phyloP scores from a whole-genome alignment of 1,140 invertebrate species.

The Cataglyphis hispanica region DNA sequence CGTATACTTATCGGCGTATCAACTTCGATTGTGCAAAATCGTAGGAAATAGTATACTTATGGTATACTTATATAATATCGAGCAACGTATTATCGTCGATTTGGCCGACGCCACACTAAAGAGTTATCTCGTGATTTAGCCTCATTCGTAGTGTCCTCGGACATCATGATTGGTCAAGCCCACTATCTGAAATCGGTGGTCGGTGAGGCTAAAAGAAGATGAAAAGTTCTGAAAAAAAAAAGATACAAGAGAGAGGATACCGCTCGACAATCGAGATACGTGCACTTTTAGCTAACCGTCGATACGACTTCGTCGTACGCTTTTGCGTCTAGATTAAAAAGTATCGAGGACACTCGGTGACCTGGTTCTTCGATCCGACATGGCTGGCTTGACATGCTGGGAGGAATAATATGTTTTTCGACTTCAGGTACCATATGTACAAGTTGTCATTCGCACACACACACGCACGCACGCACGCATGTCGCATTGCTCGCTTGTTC shows the following conservation, averaged over 20 bases:
- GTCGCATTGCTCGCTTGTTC: not conserved
- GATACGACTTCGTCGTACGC: conserved; percentile 25
- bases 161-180: conserved; percentile 58
- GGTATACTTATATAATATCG: conserved; percentile 34
- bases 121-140: conserved; percentile 59
- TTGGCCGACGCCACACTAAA: conserved; percentile 19
- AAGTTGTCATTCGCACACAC: conserved; percentile 53
- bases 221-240: not conserved
- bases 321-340: conserved; percentile 30
- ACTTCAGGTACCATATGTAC: conserved; percentile 76
- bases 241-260: not conserved
- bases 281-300: conserved; percentile 21
- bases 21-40: conserved; percentile 74
- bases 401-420: conserved; percentile 72
- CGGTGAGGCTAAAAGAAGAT: not conserved
- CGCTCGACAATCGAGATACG: conserved; percentile 13
- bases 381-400: conserved; percentile 48
- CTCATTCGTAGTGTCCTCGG: conserved; percentile 54
- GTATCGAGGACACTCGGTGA: conserved; percentile 40
- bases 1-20: conserved; percentile 46
- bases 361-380: conserved; percentile 24
- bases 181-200: conserved; percentile 45
- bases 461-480: conserved; percentile 1
- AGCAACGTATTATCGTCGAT: conserved; percentile 24
- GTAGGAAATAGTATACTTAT: conserved; percentile 64